Evolutionary conservation across 1,140 invertebrate species (phyloP).

Genomic region (Hormaphis cornu): DNA sequence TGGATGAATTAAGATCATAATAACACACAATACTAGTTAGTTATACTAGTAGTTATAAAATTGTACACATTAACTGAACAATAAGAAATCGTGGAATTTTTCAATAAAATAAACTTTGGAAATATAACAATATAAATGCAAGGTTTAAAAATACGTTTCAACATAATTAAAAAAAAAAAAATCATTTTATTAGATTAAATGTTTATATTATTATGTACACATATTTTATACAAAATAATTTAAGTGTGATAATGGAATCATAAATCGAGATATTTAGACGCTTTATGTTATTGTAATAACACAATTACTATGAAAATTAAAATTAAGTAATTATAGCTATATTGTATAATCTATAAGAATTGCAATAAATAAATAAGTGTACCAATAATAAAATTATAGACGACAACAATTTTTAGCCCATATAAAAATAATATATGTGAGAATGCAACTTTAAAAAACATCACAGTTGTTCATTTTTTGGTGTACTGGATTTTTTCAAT

Average conservation of each 20-base stretch:
- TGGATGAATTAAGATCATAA: too few species aligned
- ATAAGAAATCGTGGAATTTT: too few species aligned
- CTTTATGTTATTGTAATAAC: neutral
- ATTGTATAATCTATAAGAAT: constrained; percentile 4
- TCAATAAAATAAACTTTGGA: too few species aligned
- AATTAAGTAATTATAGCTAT: constrained; percentile 7
- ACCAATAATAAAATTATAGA: neutral
- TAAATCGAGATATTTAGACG: neutral
- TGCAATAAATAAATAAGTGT: constrained; percentile 9
- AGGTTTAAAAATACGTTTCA: too few species aligned
- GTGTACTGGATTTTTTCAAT: constrained; percentile 98
- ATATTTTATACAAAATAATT: neutral
- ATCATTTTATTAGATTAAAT: neutral
- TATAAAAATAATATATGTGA: constrained; percentile 28
- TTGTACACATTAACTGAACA: too few species aligned
- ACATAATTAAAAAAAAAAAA: too few species aligned
- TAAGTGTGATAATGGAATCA: neutral
- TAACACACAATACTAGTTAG: too few species aligned
- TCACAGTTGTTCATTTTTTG: constrained; percentile 47
- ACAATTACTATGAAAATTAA: neutral
- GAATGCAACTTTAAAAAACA: neutral
- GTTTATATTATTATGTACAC: neutral
- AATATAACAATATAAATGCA: too few species aligned
- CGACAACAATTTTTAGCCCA: neutral
- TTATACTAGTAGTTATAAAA: too few species aligned